Percentiles rank a stretch among this genome's conserved stretches.
Conservation (phyloP, 2,797 vertebrate species). For the Erethizon dorsatum region DNA sequence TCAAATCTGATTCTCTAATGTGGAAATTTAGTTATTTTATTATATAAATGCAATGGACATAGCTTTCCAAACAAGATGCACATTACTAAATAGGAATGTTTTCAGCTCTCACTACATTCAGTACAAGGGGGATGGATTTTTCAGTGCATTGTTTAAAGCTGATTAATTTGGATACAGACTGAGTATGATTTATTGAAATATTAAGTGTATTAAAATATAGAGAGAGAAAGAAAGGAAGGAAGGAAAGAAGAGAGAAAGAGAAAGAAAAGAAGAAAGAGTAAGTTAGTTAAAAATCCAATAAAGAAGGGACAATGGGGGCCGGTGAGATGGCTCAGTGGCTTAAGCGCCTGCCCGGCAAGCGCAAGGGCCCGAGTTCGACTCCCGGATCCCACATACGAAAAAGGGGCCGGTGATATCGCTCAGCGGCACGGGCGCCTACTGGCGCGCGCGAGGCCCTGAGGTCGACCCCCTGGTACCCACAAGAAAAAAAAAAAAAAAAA, state of each 20-base stretch:
- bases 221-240: not conserved
- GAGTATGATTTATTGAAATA: not conserved
- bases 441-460: too few relatives aligned
- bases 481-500: too few relatives aligned
- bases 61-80: not conserved
- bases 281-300: not conserved
- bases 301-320: too few relatives aligned
- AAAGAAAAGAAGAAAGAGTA: not conserved
- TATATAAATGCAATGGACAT: not conserved
- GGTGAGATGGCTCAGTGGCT: too few relatives aligned
- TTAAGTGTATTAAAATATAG: not conserved
- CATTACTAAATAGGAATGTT: not conserved
- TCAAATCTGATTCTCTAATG: not conserved
- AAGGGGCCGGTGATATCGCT: too few relatives aligned
- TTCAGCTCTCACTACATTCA: not conserved
- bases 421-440: too few relatives aligned
- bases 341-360: too few relatives aligned
- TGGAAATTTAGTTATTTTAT: slow-evolving; percentile 41
- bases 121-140: not conserved
- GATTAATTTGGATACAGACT: not conserved
- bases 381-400: too few relatives aligned
- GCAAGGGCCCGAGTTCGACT: too few relatives aligned
- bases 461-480: too few relatives aligned
- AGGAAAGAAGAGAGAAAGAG: too few relatives aligned
- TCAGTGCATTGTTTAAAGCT: not conserved